Conservation (phyloP, 2,888 invertebrate species). For the Andrena bicolor region DNA sequence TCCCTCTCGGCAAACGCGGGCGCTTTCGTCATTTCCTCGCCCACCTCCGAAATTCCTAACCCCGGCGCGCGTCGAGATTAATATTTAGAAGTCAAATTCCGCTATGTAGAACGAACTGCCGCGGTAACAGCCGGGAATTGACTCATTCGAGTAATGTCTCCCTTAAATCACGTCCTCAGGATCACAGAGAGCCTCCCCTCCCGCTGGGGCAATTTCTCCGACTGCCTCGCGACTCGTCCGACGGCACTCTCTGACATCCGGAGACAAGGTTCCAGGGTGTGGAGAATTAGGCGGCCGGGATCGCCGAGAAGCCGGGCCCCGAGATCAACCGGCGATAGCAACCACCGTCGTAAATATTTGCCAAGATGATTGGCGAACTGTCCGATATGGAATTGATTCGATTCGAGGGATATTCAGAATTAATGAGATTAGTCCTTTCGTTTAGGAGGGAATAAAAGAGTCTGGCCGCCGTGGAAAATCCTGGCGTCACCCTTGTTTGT, state of each 20-base stretch:
- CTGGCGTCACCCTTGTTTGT: conserved; percentile 31
- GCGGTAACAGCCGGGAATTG: background rate
- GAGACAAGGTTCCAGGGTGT: conserved; percentile 65
- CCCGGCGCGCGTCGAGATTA: too few relatives aligned
- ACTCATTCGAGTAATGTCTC: conserved; percentile 6
- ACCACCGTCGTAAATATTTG: conserved; percentile 4
- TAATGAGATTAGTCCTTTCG: too few relatives aligned
- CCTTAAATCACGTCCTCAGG: background rate
- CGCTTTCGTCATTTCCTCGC: too few relatives aligned
- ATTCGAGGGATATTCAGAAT: background rate
- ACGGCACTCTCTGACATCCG: conserved; percentile 39
- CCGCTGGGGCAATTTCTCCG: conserved; percentile 56
- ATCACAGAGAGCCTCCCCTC: conserved; percentile 24
- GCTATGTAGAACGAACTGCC: background rate
- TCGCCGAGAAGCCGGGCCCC: background rate
- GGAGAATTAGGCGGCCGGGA: conserved; percentile 56
- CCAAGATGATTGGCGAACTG: background rate
- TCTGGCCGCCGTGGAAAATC: conserved; percentile 29
- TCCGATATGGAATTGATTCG: background rate
- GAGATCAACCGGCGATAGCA: conserved; percentile 1
- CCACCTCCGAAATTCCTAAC: too few relatives aligned
- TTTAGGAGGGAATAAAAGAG: background rate
- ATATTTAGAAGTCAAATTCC: too few relatives aligned
- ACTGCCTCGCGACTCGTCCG: conserved; percentile 61
- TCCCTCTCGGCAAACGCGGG: too few relatives aligned